Base-by-base conservation (phyloP, 2,797 vertebrate genomes). In the Pteronotus mesoamericanus region DNA sequence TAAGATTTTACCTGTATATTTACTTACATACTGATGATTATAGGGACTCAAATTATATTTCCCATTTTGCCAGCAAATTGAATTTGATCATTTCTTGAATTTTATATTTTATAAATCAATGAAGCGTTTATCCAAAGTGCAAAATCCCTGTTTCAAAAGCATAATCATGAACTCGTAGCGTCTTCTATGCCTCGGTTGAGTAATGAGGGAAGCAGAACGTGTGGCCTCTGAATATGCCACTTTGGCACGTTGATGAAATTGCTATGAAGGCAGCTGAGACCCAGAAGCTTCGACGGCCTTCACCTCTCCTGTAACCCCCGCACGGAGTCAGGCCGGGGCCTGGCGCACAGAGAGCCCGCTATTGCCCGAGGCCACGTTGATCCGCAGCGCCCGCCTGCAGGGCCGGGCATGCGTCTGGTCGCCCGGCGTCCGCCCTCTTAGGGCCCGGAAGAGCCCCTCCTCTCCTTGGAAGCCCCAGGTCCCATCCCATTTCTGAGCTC, bases 11-110 rank as follows among this genome's bases (percentile, higher is more conserved):
- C 19, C 37, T 97, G 57, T 53, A 10, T 95, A 72, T 97, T 97
- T 97, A 80, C 95, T 97, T 97, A 88, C 66, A 89, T 69, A 44
- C n/a, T 91, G 79, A 97, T 96, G 96, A 97, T 96, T 83, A 61
- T 32, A 94, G 93, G 96, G 57, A 93, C 90, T 91, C 71, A 95
- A 84, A 94, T 94, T 97, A 39, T 95, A 93, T 94, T 98, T 96
- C 32, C 39, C 22, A 16, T 91, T 96, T 74, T 97, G 57, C 39
- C 42, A 97, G 96, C 55, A 97, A 97, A 89, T 95, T 97, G 10
- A 91, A 71, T 97, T 82, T 97, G 64, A 16, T 66, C 34, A 64
- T 72, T 61, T 79, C 4, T 71, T 96, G 22, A 87, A 29, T 14
- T 96, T 61, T 15, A 34, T 82, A n/a, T 48, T 87, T 93, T 68